phyloP scores from a whole-genome alignment of 1,140 invertebrate genomes.

The Mizuhopecten yessoensis region DNA sequence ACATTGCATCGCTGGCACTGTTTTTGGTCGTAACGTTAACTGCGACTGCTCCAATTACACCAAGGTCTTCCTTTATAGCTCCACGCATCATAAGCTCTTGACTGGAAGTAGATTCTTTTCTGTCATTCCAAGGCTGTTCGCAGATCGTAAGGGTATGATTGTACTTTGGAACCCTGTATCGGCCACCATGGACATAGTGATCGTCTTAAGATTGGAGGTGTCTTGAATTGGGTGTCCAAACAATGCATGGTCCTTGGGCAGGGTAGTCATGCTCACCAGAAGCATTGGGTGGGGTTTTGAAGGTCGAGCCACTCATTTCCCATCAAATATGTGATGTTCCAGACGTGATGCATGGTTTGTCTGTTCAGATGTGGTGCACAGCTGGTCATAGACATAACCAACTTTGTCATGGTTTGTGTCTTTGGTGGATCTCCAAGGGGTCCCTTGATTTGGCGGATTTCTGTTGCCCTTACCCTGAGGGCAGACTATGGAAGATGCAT shows the following conservation, averaged over 20 bases:
- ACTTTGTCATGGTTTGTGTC: no score
- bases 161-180: constrained; percentile 7
- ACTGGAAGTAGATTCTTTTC: constrained; percentile 27
- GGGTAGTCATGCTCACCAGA: constrained; percentile 42
- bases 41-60: constrained; percentile 45
- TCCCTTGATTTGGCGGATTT: no score
- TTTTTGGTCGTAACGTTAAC: constrained; percentile 27
- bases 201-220: not conserved
- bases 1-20: not conserved
- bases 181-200: not conserved
- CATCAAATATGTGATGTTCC: no score
- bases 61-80: constrained; percentile 51
- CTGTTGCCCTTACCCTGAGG: not conserved
- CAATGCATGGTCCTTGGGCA: constrained; percentile 43
- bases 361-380: no score
- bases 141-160: not conserved
- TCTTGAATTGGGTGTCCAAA: constrained; percentile 22
- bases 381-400: no score
- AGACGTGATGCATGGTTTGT: no score
- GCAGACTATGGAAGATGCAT: constrained; percentile 8
- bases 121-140: not conserved
- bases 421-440: no score
- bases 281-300: no score
- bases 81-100: constrained; percentile 29
- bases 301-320: no score